Evolutionary conservation across 2,888 invertebrate genomes (phyloP).

Genomic region (Sphaeridia pumilis): DNA sequence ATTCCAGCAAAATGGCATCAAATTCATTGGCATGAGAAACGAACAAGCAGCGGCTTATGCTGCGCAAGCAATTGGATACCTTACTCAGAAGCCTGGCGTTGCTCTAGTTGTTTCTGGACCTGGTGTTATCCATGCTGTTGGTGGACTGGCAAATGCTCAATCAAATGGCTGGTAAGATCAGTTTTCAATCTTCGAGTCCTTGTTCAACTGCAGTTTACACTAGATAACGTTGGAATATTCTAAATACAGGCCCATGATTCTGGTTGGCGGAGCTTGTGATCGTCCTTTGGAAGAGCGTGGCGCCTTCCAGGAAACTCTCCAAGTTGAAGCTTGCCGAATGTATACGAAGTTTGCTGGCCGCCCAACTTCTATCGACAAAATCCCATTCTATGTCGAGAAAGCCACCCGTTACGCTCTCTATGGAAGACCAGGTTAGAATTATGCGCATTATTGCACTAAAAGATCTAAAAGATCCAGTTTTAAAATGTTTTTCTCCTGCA

Average conservation of each 20-base stretch:
- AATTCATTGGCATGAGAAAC: constrained; percentile 88
- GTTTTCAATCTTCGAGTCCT: not conserved
- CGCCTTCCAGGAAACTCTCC: constrained; percentile 89
- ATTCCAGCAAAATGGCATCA: constrained; percentile 71
- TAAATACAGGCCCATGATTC: constrained; percentile 61
- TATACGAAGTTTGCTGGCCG: constrained; percentile 86
- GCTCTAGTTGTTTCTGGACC: constrained; percentile 93
- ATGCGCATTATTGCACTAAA: too few species aligned
- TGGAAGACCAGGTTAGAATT: constrained; percentile 66
- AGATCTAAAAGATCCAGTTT: too few species aligned
- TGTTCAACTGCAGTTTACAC: constrained; percentile 1
- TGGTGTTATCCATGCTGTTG: constrained; percentile 79
- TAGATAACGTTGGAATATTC: not conserved
- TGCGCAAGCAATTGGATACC: constrained; percentile 88
- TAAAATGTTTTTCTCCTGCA: too few species aligned
- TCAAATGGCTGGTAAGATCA: constrained; percentile 69
- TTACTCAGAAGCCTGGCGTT: constrained; percentile 76
- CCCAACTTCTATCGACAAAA: constrained; percentile 66
- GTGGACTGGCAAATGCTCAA: constrained; percentile 95
- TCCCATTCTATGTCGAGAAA: constrained; percentile 83
- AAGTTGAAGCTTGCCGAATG: constrained; percentile 75
- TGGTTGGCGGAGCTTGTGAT: constrained; percentile 83
- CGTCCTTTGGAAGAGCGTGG: constrained; percentile 89
- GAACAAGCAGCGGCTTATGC: constrained; percentile 97
- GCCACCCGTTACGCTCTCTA: constrained; percentile 70